These are phyloP conservation scores for Sprattus sprattus DNA, from an alignment of 2,113 vertebrate species.

Conservation along the genomic window DNA sequence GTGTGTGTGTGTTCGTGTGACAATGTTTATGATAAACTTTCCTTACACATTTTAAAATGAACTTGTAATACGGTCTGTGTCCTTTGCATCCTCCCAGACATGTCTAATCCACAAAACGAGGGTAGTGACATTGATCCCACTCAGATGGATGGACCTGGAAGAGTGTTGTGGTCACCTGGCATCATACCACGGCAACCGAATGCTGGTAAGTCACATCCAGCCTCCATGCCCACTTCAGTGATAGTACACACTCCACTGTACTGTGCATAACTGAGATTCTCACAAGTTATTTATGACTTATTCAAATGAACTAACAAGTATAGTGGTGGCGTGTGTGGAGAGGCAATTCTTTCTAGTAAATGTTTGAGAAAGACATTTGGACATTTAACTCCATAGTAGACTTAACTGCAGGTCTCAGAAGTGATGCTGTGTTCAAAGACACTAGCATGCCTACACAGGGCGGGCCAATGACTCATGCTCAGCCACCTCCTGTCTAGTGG, in stretches of 20 bases:
- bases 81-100: neutral
- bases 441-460: neutral
- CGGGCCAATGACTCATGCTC: neutral
- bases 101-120: neutral
- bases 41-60: neutral
- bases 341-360: neutral
- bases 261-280: neutral
- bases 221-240: neutral
- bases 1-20: neutral
- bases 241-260: neutral
- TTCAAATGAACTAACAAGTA: too few relatives aligned
- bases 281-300: neutral
- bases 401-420: neutral
- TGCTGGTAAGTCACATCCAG: constrained; percentile 34
- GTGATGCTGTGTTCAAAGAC: neutral
- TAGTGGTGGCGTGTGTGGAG: neutral
- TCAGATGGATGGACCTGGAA: neutral
- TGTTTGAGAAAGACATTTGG: neutral
- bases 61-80: neutral
- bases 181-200: neutral
- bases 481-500: neutral
- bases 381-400: neutral
- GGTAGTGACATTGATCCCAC: neutral
- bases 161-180: constrained; percentile 23
- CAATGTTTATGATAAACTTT: neutral